phyloP scores from a whole-genome alignment of 2,888 invertebrate species.

The Acronicta alni region DNA sequence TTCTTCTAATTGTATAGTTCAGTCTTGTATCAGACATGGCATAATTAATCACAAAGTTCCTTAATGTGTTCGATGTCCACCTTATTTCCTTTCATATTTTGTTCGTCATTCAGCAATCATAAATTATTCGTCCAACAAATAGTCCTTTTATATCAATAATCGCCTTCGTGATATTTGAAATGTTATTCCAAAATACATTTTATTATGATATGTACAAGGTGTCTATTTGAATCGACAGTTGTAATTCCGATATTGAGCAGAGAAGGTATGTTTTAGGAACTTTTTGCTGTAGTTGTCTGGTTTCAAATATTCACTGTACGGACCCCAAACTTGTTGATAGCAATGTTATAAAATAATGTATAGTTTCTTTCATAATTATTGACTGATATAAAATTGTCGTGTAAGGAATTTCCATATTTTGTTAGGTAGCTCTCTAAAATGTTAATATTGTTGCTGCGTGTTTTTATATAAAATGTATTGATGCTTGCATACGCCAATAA shows the following conservation, averaged over 20 bases:
- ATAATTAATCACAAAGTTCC: slow-evolving; percentile 13
- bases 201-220: slow-evolving; percentile 13
- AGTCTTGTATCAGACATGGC: slow-evolving; percentile 16
- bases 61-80: slow-evolving; percentile 30
- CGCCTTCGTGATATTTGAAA: slow-evolving; percentile 51
- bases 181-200: slow-evolving; percentile 44
- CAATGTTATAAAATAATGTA: slow-evolving; percentile 47
- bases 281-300: not conserved
- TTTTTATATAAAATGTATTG: slow-evolving; percentile 37
- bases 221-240: slow-evolving; percentile 21
- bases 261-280: not conserved
- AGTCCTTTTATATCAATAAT: slow-evolving; percentile 47
- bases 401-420: slow-evolving; percentile 65
- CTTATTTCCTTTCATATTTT: slow-evolving; percentile 20
- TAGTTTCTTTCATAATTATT: slow-evolving; percentile 60
- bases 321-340: slow-evolving; percentile 29
- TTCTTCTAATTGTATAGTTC: slow-evolving; percentile 17
- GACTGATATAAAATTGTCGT: slow-evolving; percentile 61
- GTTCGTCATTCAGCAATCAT: too few relatives aligned
- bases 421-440: slow-evolving; percentile 81
- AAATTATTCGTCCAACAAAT: slow-evolving; percentile 47
- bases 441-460: slow-evolving; percentile 50
- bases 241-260: not conserved
- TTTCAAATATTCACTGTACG: slow-evolving; percentile 15
- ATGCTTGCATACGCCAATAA: slow-evolving; percentile 40